These are phyloP conservation scores for Cnemophilus loriae DNA, from an alignment of 2,113 vertebrate genomes.

Conservation along the genomic window DNA sequence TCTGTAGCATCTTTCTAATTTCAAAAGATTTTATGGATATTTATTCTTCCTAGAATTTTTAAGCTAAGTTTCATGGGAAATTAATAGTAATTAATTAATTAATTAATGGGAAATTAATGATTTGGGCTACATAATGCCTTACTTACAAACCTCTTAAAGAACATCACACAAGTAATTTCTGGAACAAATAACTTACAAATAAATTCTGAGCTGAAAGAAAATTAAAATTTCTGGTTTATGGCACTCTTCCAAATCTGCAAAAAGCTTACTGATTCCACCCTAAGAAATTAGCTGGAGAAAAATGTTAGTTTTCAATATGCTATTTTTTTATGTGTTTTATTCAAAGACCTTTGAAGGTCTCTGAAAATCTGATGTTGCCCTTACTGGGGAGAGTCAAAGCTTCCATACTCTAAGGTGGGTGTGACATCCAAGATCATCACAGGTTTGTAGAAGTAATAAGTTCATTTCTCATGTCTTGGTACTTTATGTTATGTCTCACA, in stretches of 20 bases:
- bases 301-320: background rate
- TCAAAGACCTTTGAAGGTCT: background rate
- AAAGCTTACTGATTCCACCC: background rate
- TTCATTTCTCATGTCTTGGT: background rate
- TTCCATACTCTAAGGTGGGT: background rate
- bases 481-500: background rate
- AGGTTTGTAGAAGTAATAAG: background rate
- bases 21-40: background rate
- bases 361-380: background rate
- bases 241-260: background rate
- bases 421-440: background rate
- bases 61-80: too few species aligned
- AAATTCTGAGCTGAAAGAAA: background rate
- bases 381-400: background rate
- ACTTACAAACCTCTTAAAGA: background rate
- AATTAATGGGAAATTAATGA: background rate
- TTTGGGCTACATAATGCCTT: background rate
- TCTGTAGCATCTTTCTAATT: background rate
- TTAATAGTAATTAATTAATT: too few species aligned
- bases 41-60: background rate
- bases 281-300: background rate
- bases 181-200: background rate
- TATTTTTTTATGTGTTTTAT: background rate
- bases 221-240: background rate
- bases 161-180: background rate